phyloP scores from a whole-genome alignment of 2,113 vertebrate genomes.

The Aldabrachelys gigantea region DNA sequence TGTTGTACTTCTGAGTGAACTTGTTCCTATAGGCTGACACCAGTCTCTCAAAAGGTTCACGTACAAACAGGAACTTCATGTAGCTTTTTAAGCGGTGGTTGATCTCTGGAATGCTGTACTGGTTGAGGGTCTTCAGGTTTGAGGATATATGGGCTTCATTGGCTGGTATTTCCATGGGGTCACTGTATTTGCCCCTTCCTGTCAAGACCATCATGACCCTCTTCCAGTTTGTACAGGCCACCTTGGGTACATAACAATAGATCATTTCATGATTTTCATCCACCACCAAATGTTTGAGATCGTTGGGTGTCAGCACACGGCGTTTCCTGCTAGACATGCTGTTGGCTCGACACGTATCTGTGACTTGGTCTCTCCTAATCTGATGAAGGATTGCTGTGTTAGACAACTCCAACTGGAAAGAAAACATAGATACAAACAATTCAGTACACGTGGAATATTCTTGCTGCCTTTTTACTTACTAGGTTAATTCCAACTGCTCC shows the following conservation, averaged over 20 bases:
- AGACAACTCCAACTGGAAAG: constrained; percentile 85
- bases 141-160: constrained; percentile 93
- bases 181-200: constrained; percentile 91
- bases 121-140: constrained; percentile 96
- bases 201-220: constrained; percentile 99
- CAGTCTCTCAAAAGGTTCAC: constrained; percentile 95
- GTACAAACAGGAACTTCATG: constrained; percentile 97
- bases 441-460: background rate
- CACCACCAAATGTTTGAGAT: constrained; percentile 96
- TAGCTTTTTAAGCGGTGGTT: constrained; percentile 98
- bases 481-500: background rate
- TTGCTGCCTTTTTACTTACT: background rate
- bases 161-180: constrained; percentile 97
- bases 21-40: constrained; percentile 99
- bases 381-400: constrained; percentile 90
- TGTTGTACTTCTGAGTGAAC: constrained; percentile 98
- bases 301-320: constrained; percentile 90
- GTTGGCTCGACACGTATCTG: constrained; percentile 88
- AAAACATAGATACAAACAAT: constrained; percentile 57
- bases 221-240: constrained; percentile 99
- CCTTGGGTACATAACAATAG: constrained; percentile 99
- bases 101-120: constrained; percentile 97
- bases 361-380: constrained; percentile 91
- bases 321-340: constrained; percentile 89
- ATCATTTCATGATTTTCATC: constrained; percentile 97